A percentile compares a stretch with the other conserved stretches of the same genome.
These are phyloP conservation scores for Agonum fuliginosum DNA, from an alignment of 2,888 invertebrate genomes.

Conservation along the genomic window DNA sequence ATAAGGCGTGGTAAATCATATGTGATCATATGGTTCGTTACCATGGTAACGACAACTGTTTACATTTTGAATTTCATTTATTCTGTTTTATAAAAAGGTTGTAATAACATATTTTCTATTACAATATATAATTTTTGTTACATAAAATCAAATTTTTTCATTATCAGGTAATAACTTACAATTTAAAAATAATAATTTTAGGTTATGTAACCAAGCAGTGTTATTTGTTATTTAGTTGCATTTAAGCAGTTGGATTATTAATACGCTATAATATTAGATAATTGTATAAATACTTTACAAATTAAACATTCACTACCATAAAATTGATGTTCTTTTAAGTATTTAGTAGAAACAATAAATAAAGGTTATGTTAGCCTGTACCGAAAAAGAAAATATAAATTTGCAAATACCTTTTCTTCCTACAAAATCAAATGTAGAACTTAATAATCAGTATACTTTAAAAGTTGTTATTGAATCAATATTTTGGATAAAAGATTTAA, in stretches of 20 bases:
- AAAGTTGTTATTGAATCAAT: constrained; percentile 18
- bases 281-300: neutral
- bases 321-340: neutral
- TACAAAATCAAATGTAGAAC: neutral
- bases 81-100: neutral
- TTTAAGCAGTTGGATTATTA: too few relatives aligned
- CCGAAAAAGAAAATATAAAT: neutral
- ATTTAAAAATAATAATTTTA: neutral
- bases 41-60: constrained; percentile 64
- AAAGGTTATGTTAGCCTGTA: constrained; percentile 17
- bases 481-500: constrained; percentile 9
- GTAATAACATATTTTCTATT: constrained; percentile 2
- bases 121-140: neutral
- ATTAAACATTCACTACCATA: neutral
- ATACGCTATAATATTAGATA: too few relatives aligned
- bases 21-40: constrained; percentile 63
- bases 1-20: constrained; percentile 69
- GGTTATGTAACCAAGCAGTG: neutral
- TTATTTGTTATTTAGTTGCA: neutral
- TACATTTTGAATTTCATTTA: constrained; percentile 26
- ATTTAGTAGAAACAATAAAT: neutral
- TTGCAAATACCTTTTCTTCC: neutral
- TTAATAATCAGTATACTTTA: constrained; percentile 25
- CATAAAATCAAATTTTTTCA: neutral
- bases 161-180: neutral